These are phyloP conservation scores for Clostera curtula DNA, from an alignment of 2,888 invertebrate genomes.

Conservation along the genomic window DNA sequence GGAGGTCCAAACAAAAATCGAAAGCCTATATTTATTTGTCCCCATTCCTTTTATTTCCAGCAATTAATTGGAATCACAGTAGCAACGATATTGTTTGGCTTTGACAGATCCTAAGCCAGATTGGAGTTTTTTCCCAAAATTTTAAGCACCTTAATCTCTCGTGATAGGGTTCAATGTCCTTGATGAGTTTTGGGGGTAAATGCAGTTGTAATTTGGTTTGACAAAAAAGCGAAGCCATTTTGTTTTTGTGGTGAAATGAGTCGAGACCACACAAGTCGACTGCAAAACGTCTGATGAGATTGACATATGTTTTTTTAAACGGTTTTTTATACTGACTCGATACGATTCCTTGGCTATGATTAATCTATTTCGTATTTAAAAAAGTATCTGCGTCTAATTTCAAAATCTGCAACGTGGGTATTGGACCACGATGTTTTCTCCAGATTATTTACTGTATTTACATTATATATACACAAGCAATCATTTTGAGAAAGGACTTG, in stretches of 20 bases:
- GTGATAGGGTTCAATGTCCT: slow-evolving; percentile 28
- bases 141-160: slow-evolving; percentile 15
- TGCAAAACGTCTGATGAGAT: slow-evolving; percentile 22
- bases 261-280: slow-evolving; percentile 57
- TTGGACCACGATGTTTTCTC: no score
- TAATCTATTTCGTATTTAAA: neutral
- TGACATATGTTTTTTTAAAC: slow-evolving; percentile 20
- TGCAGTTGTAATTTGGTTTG: slow-evolving; percentile 29
- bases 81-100: slow-evolving; percentile 60
- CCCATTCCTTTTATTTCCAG: slow-evolving; percentile 38
- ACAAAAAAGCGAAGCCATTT: slow-evolving; percentile 54
- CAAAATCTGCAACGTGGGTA: no score
- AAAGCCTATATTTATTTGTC: slow-evolving; percentile 35
- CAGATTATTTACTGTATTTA: no score
- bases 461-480: no score
- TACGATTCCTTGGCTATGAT: no score
- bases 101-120: slow-evolving; percentile 58
- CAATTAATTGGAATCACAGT: slow-evolving; percentile 58
- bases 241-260: slow-evolving; percentile 42
- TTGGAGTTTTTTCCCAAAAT: slow-evolving; percentile 18
- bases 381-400: no score
- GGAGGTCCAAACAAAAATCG: slow-evolving; percentile 43
- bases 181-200: slow-evolving; percentile 9
- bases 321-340: no score
- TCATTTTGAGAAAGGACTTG: no score